Base-by-base conservation (phyloP, 1,140 invertebrate species). In the Globodera rostochiensis region DNA sequence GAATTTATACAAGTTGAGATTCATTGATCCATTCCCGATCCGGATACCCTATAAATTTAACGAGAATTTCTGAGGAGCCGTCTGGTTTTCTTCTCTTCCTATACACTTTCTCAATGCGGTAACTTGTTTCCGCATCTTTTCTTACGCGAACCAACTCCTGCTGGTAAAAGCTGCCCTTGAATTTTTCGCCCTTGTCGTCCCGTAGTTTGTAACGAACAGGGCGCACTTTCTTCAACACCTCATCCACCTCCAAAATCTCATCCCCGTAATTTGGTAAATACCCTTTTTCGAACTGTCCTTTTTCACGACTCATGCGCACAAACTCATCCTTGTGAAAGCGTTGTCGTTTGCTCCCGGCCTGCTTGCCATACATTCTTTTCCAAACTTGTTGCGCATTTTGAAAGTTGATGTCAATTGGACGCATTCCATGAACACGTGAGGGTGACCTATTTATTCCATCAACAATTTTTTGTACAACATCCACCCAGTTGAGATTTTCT, bases 371-470 rank as follows among this genome's bases (percentile, higher is more conserved):
- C 11, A 71, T 71, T 3, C 49, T 71, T 4, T 71, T 4, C 70
- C 70, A 71, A 15, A 71, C 70, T 71, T 71, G 45, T n/a, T 71
- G 70, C 15, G 70, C 70, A 71, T 71, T 71, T 71, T 71, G 45
- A n/a, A 71, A 71, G 49, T 71, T 71, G 1, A 71, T 47, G 19
- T 71, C 70, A 15, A 71, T n/a, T 15, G 70, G 70, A 15, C 70
- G 70, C 70, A 71, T 15, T 4, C 70, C 70, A n/a, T 71, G 70
- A 13, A 71, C 19, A n/a, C 70, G 36, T 36, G 36, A 36, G 36
- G 36, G 36, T 36, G 36, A 36, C 36, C 36, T 36, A 36, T 36
- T 36, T 36, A 71, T 71, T 71, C 70, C 70, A 15, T 15, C 70
- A 71, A 71, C 70, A 71, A 71, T 71, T 71, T 71, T 71, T 3